These are phyloP conservation scores for Nemurella pictetii DNA, from an alignment of 2,888 invertebrate species.

Conservation along the genomic window DNA sequence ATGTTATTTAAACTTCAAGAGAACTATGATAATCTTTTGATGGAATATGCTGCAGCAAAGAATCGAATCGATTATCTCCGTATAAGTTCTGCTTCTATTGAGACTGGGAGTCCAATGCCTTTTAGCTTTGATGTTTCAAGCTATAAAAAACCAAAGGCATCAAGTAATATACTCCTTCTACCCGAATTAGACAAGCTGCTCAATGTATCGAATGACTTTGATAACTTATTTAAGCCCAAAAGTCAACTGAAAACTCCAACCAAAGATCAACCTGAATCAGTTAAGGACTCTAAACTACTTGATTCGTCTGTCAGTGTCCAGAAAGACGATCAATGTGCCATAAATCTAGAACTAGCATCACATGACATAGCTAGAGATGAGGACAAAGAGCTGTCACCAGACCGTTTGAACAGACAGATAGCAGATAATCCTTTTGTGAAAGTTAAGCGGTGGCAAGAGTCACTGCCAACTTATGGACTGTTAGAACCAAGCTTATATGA, in stretches of 20 bases:
- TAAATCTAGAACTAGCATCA: not conserved
- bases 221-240: not conserved
- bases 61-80: slow-evolving; percentile 42
- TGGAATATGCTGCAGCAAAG: slow-evolving; percentile 42
- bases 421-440: slow-evolving; percentile 37
- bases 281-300: no score
- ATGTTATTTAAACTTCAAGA: slow-evolving; percentile 39
- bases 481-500: slow-evolving; percentile 30
- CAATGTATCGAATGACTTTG: not conserved
- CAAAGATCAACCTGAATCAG: not conserved
- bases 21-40: slow-evolving; percentile 41
- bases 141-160: slow-evolving; percentile 15
- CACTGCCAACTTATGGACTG: slow-evolving; percentile 36
- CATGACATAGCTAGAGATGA: not conserved
- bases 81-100: slow-evolving; percentile 11
- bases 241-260: not conserved
- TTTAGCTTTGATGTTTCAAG: not conserved
- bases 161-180: not conserved
- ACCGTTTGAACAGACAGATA: slow-evolving; percentile 7
- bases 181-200: slow-evolving; percentile 8
- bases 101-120: not conserved
- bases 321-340: not conserved
- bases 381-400: slow-evolving; percentile 4
- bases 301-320: not conserved
- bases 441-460: slow-evolving; percentile 43